Base-by-base conservation (phyloP, 2,113 vertebrate genomes). In the Peromyscus leucopus region DNA sequence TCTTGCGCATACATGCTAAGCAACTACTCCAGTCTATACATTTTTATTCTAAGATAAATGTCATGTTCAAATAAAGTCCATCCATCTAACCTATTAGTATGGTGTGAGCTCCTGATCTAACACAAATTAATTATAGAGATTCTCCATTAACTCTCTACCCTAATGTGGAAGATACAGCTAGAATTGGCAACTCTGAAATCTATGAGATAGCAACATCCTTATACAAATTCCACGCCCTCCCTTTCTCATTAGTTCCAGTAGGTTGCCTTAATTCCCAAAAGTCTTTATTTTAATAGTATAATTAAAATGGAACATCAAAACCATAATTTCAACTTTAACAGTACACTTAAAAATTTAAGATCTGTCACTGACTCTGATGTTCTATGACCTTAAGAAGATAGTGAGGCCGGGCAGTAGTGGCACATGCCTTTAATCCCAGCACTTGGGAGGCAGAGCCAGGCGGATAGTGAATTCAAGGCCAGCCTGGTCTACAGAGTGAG, bases 231-330 rank as follows among this genome's bases (percentile, higher is more conserved):
- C 51, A 33, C 24, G 39, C 91, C 84, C 17, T 33, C 93, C 79
- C 10, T 48, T 48, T 71, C 57, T 72, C 83, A 5, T 83, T 90
- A 90, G 33, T 33, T 94, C 17, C 31, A 87, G 9, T 33, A 39
- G 8, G 9, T 65, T 67, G 28, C 39, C n/a, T 95, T 90, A 92
- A 36, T 92, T 87, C 39, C 21, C 91, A 93, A 28, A 85, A 83
- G 21, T 83, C 31, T 90, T 92, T 46, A 89, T 82, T 21, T n/a
- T 39, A 95, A 82, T 10, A 83, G 22, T 82, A 85, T 57, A 57
- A 95, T 63, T 80, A 59, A 92, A 92, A 90, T 59, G 79, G 79
- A 86, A 84, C 33, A 74, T 76, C 51, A 91, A 94, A 95, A 85
- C 67, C 65, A 96, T 48, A 95, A n/a, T 90, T 86, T 76, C 28